phyloP scores from a whole-genome alignment of 2,797 vertebrate genomes.

The Notamacropus eugenii region DNA sequence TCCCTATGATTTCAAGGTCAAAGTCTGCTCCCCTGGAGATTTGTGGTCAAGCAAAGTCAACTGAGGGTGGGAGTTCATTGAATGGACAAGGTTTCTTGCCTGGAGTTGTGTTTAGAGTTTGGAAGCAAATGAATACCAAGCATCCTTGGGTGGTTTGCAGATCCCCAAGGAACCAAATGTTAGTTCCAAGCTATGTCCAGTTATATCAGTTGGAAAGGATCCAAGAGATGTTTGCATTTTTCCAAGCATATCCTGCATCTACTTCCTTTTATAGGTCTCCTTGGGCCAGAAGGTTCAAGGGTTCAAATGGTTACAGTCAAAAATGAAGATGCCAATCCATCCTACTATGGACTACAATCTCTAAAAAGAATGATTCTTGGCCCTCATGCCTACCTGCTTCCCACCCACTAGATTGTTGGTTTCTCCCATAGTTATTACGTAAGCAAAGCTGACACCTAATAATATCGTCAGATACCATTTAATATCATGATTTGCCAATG shows the following conservation, averaged over 20 bases:
- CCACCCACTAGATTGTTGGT: conserved; percentile 27
- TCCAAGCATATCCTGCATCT: background rate
- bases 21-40: conserved; percentile 26
- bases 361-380: background rate
- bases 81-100: background rate
- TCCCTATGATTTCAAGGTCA: conserved; percentile 32
- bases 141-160: background rate
- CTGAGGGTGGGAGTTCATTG: background rate
- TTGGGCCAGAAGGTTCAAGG: conserved; percentile 18
- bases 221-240: background rate
- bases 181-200: conserved; percentile 3
- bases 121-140: conserved; percentile 10
- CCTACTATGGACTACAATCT: conserved; percentile 38
- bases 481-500: conserved; percentile 60
- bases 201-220: conserved; percentile 28
- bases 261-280: background rate
- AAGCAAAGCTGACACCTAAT: conserved; percentile 41
- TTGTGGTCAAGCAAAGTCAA: conserved; percentile 24
- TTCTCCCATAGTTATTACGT: conserved; percentile 43
- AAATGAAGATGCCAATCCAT: conserved; percentile 6
- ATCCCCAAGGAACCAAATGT: conserved; percentile 14
- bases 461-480: conserved; percentile 46
- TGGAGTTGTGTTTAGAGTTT: conserved; percentile 34
- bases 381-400: background rate
- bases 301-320: conserved; percentile 46